These are phyloP conservation scores for Tridacna crocea DNA, from an alignment of 2,888 invertebrate species.

Conservation along the genomic window DNA sequence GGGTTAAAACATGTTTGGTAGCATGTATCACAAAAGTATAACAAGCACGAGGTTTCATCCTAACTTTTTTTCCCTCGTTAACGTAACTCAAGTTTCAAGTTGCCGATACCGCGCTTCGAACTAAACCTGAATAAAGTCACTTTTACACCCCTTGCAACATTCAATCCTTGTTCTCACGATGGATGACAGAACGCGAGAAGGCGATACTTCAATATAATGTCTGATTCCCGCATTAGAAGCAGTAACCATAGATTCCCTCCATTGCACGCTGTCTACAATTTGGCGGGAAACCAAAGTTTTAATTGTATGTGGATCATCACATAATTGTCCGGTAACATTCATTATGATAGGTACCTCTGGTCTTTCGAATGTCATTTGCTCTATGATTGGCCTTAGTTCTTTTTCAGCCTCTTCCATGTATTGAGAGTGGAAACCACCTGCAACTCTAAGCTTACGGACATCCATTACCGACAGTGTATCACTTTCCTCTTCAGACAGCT, in stretches of 20 bases:
- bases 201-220: not conserved
- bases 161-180: conserved; percentile 4
- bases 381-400: not conserved
- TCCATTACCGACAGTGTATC: not conserved
- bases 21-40: too few species aligned
- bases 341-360: not conserved
- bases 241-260: not conserved
- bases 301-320: not conserved
- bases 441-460: not conserved
- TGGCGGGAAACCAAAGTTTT: not conserved
- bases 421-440: not conserved
- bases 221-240: not conserved
- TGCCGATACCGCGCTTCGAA: not conserved
- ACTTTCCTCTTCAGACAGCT: not conserved
- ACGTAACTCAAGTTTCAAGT: not conserved
- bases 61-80: too few species aligned
- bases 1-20: too few species aligned
- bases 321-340: conserved; percentile 2
- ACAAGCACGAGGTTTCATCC: too few species aligned
- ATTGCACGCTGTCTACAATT: not conserved
- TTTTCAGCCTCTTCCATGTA: conserved; percentile 1
- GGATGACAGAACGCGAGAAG: conserved; percentile 1
- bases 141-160: not conserved
- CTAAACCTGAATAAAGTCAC: conserved; percentile 1
- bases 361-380: not conserved